phyloP scores from a whole-genome alignment of 64 coral and sea anemone species.

The Exaiptasia diaphana region DNA sequence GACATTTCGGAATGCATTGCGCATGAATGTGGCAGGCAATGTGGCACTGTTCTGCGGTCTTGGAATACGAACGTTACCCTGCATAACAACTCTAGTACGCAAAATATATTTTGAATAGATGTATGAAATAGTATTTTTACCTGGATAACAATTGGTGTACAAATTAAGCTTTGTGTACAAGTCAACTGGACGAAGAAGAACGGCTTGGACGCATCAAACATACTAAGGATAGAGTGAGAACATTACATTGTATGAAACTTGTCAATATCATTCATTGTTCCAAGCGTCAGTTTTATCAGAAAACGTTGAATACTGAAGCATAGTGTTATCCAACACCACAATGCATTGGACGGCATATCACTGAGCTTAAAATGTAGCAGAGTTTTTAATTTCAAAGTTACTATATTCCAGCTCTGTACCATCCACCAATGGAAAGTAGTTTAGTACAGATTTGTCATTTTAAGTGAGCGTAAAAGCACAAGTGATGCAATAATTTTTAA shows the following conservation, averaged over 20 bases:
- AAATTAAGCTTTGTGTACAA: constrained; percentile 14
- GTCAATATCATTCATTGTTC: neutral
- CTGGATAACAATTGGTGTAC: constrained; percentile 39
- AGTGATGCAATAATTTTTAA: no score
- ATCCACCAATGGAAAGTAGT: no score
- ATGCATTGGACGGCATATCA: no score
- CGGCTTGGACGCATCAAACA: constrained; percentile 27
- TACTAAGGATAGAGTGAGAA: neutral
- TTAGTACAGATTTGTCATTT: no score
- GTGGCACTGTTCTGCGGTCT: neutral
- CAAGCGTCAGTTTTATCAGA: neutral
- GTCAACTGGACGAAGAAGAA: constrained; percentile 60
- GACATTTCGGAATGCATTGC: no score
- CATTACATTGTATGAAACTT: neutral
- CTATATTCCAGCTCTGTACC: no score
- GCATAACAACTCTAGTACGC: neutral
- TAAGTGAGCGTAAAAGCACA: no score
- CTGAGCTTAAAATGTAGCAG: no score
- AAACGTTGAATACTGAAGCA: neutral
- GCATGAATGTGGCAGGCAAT: no score
- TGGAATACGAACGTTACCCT: neutral
- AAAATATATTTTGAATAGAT: neutral
- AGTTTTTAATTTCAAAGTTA: no score
- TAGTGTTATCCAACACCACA: no score
- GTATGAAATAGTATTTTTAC: neutral